phyloP scores from a whole-genome alignment of 2,797 vertebrate genomes.

The Clarias platycephalus region DNA sequence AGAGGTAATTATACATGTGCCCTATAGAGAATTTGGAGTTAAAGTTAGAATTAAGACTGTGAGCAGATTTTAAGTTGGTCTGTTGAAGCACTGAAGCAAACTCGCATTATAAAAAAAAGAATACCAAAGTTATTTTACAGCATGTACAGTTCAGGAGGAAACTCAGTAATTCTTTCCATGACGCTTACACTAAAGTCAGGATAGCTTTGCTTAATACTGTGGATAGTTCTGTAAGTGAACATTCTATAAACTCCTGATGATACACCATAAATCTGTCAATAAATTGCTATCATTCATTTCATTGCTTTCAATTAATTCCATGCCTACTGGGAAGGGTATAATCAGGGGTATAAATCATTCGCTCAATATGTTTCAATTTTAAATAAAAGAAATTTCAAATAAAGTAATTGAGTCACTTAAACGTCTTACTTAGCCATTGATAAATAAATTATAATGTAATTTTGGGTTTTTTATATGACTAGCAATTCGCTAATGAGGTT shows the following conservation, averaged over 20 bases:
- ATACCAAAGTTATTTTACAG: too few relatives aligned
- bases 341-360: neutral
- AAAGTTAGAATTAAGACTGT: slow-evolving; percentile 26
- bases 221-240: neutral
- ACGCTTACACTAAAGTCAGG: neutral
- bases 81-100: neutral
- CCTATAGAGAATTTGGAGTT: slow-evolving; percentile 29
- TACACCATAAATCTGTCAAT: neutral
- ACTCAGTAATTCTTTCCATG: neutral
- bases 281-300: neutral
- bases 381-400: neutral
- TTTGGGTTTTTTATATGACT: neutral
- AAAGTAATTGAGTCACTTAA: neutral
- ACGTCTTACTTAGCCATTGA: neutral
- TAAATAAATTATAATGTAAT: neutral
- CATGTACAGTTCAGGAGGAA: neutral
- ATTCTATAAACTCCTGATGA: neutral
- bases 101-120: neutral
- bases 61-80: slow-evolving; percentile 11
- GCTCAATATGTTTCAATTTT: neutral
- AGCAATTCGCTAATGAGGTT: neutral
- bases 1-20: slow-evolving; percentile 37
- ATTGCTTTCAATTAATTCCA: neutral
- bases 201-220: neutral
- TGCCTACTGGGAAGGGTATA: neutral